phyloP scores from a whole-genome alignment of 2,888 invertebrate species.

The Corythucha ciliata region DNA sequence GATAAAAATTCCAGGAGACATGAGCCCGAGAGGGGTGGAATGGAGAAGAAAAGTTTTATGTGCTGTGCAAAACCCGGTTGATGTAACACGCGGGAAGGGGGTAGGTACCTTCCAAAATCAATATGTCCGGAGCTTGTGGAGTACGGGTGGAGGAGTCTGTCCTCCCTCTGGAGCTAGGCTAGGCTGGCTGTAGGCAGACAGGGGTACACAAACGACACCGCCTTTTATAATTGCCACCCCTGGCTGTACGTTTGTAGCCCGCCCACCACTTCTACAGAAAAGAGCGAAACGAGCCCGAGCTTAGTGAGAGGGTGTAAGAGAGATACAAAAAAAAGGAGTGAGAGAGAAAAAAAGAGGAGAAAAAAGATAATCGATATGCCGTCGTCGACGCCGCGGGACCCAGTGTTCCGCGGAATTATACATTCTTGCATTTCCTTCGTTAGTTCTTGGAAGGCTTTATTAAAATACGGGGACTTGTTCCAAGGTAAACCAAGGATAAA shows the following conservation, averaged over 20 bases:
- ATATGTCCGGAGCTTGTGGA: slow-evolving; percentile 16
- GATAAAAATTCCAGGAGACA: too few relatives aligned
- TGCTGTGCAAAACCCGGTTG: not conserved
- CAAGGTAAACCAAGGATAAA: too few relatives aligned
- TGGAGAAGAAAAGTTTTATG: not conserved
- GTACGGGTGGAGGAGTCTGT: not conserved
- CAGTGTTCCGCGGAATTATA: too few relatives aligned
- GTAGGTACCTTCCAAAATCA: slow-evolving; percentile 14
- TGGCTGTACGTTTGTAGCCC: slow-evolving; percentile 13
- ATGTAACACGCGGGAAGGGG: not conserved
- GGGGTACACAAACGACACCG: slow-evolving; percentile 23
- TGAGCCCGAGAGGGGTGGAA: not conserved
- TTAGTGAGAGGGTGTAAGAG: too few relatives aligned
- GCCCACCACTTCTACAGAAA: slow-evolving; percentile 21
- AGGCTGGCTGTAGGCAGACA: not conserved
- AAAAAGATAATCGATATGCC: slow-evolving; percentile 6
- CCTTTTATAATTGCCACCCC: slow-evolving; percentile 25
- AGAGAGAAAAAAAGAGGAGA: too few relatives aligned
- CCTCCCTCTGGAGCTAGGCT: not conserved
- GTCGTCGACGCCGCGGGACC: not conserved
- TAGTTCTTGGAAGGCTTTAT: not conserved
- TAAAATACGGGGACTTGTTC: too few relatives aligned
- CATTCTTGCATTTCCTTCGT: not conserved
- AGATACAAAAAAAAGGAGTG: not conserved
- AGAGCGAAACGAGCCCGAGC: too few relatives aligned